Base-by-base conservation (phyloP, 2,888 invertebrate genomes). In the Itoplectis maculator region DNA sequence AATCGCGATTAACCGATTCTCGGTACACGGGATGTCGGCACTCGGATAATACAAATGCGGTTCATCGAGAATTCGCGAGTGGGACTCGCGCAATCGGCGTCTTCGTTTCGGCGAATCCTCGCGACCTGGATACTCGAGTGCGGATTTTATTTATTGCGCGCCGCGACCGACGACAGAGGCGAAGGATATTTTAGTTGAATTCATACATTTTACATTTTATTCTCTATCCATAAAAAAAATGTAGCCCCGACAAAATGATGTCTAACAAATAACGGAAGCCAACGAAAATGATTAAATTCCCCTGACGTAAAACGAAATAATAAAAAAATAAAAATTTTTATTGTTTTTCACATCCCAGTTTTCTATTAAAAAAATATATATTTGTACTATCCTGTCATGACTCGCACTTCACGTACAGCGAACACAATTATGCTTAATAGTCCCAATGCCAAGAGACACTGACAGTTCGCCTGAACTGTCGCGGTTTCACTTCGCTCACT, bases 11-110 rank as follows among this genome's bases (percentile, higher is more conserved):
- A 72, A 69, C 70, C 59, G 51, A 77, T 81, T 81, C 81, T 61
- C 51, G 72, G 77, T 68, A 81, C 51, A 76, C 70, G 76, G 76
- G 66, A 81, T 72, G 75, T 56, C 70, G 65, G 63, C 70, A 76
- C 61, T 77, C 77, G 66, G 72, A 72, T 77, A 68, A 68, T 59
- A 75, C 56, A 42, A 75, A 77, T 81, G 35, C 45, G 66, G 47
- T 61, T 73, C 49, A 81, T 76, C 56, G 81, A 66, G 66, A 78
- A 51, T 70, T 63, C 29, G 70, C 18, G 68, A 75, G 45, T 35
- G n/a, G n/a, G n/a, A n/a, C n/a, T n/a, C n/a, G n/a, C n/a, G n/a
- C 63, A 49, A 66, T 66, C 49, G 54, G 42, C 49, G 56, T 45
- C 29, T 59, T 47, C 47, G 63, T 80, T 70, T 72, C 70, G 49